A percentile compares a stretch with the other conserved stretches of the same genome.
phyloP scores from a whole-genome alignment of 2,797 vertebrate genomes.

The Sarcoramphus papa region DNA sequence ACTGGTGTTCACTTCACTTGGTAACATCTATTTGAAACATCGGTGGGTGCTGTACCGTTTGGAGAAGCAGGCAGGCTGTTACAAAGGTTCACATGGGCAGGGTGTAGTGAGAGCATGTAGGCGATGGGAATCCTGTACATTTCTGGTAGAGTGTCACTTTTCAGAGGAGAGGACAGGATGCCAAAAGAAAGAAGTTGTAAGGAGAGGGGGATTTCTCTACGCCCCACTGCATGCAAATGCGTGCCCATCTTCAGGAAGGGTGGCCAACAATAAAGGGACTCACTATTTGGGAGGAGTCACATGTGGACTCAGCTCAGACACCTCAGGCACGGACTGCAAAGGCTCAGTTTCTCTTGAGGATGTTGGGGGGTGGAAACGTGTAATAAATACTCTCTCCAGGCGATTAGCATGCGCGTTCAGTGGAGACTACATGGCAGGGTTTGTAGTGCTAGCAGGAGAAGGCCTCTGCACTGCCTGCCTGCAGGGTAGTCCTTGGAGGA shows the following conservation, averaged over 20 bases:
- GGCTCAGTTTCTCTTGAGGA: background rate
- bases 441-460: background rate
- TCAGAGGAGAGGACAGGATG: background rate
- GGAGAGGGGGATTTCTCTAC: background rate
- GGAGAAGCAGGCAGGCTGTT: background rate
- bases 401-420: background rate
- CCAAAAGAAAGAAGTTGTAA: background rate
- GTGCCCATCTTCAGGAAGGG: background rate
- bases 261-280: background rate
- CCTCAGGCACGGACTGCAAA: background rate
- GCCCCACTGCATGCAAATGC: background rate
- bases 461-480: background rate
- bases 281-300: background rate
- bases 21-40: conserved; percentile 59
- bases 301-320: background rate
- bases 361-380: background rate
- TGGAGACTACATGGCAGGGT: background rate
- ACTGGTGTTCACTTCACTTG: conserved; percentile 67
- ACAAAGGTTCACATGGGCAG: background rate
- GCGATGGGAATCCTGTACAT: background rate
- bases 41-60: background rate
- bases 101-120: background rate
- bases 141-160: background rate
- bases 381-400: background rate
- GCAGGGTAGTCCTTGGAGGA: background rate